Evolutionary conservation across 1,140 invertebrate species (phyloP).

Genomic region (Aplysia californica): DNA sequence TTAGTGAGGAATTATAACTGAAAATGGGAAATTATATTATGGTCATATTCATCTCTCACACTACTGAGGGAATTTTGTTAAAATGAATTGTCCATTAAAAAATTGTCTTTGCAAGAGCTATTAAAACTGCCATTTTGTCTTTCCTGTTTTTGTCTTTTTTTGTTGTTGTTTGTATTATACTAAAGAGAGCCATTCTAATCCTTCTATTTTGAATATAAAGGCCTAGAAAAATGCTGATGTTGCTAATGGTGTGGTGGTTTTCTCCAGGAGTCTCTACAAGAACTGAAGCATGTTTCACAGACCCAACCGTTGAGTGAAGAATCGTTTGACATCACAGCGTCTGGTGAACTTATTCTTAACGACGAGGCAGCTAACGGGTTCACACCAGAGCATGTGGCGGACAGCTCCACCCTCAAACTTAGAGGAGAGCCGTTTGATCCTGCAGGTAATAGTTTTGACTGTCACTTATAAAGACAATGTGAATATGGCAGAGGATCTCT

Average conservation of each 20-base stretch:
- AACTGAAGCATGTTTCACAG: constrained; percentile 52
- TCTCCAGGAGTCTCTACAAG: constrained; percentile 42
- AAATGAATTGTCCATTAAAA: too few species aligned
- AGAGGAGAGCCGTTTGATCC: constrained; percentile 41
- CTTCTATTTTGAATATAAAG: neutral
- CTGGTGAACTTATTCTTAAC: constrained; percentile 51
- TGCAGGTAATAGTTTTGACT: too few species aligned
- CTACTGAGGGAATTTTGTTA: too few species aligned
- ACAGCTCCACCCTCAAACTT: constrained; percentile 39
- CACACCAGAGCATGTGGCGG: constrained; percentile 31
- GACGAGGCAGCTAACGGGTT: constrained; percentile 34
- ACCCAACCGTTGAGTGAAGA: constrained; percentile 50
- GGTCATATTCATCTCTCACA: too few species aligned
- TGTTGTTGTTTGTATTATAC: neutral
- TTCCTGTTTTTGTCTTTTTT: neutral
- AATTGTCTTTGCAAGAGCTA: too few species aligned
- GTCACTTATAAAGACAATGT: too few species aligned
- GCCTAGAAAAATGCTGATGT: neutral
- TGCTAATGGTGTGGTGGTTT: neutral
- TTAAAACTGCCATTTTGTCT: too few species aligned
- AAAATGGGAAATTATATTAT: too few species aligned
- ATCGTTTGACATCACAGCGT: constrained; percentile 51
- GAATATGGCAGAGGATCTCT: too few species aligned
- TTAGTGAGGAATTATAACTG: too few species aligned
- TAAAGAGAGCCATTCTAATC: neutral